Conservation (phyloP, 2,888 invertebrate genomes). For the Urechis unicinctus region DNA sequence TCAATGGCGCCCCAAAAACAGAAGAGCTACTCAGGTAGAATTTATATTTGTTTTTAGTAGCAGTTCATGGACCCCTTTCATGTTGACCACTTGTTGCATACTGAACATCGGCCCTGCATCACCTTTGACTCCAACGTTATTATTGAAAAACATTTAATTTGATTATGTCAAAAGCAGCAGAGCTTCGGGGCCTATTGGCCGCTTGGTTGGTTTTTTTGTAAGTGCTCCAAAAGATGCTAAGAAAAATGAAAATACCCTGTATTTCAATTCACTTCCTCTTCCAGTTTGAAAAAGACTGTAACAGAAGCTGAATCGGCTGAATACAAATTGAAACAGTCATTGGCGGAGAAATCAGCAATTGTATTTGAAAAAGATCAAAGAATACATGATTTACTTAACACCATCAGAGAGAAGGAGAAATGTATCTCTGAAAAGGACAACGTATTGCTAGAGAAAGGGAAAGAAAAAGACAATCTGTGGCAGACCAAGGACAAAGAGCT, state of each 20-base stretch:
- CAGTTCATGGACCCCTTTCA: no score
- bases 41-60: background rate
- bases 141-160: no score
- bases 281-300: background rate
- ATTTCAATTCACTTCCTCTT: no score
- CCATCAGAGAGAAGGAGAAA: conserved; percentile 3
- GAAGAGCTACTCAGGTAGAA: conserved; percentile 7
- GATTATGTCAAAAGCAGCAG: no score
- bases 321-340: background rate
- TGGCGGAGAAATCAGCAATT: background rate
- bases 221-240: no score
- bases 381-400: conserved; percentile 5
- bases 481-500: background rate
- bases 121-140: conserved; percentile 2
- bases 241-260: no score
- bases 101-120: conserved; percentile 7
- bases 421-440: background rate
- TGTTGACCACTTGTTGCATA: no score
- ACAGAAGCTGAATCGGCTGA: background rate
- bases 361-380: background rate
- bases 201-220: background rate
- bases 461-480: background rate
- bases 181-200: background rate
- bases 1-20: conserved; percentile 11
- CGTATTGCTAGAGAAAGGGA: background rate